Conservation (phyloP, 1,140 invertebrate genomes). For the Brachionus rubens region DNA sequence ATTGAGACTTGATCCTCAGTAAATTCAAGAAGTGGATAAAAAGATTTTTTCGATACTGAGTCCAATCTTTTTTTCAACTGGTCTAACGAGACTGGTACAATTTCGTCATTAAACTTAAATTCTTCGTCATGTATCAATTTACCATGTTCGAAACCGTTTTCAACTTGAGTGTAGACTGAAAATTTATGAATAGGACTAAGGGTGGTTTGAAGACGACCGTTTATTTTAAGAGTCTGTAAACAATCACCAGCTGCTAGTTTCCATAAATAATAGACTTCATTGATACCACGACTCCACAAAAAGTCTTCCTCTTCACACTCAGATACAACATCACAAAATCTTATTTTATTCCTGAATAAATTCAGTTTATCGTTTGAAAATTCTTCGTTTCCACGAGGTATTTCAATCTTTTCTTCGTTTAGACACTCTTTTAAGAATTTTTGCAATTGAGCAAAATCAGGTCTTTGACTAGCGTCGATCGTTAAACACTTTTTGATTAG, state of each 20-base stretch:
- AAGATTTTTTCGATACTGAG: constrained; percentile 73
- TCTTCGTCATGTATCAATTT: constrained; percentile 70
- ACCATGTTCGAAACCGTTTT: constrained; percentile 54
- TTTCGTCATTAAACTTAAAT: constrained; percentile 75
- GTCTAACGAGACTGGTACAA: constrained; percentile 76
- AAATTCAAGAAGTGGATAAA: constrained; percentile 71
- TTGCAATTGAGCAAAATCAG: constrained; percentile 1
- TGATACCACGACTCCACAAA: constrained; percentile 57
- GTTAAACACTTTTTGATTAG: constrained; percentile 51
- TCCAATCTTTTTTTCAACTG: constrained; percentile 71
- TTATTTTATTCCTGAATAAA: not conserved
- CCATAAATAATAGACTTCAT: constrained; percentile 89
- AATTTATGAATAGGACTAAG: constrained; percentile 24
- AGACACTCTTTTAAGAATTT: not conserved
- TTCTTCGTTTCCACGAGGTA: not conserved
- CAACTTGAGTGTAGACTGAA: constrained; percentile 53
- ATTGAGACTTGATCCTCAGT: constrained; percentile 55
- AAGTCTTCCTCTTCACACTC: not conserved
- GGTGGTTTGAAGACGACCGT: constrained; percentile 73
- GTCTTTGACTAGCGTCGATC: constrained; percentile 48
- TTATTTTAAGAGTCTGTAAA: constrained; percentile 79
- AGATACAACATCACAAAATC: not conserved
- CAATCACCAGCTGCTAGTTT: constrained; percentile 89
- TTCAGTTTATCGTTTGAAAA: not conserved
- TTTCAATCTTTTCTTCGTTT: not conserved